Evolutionary conservation across 2,113 vertebrate species (phyloP).

Genomic region (Amblyornis subalaris): DNA sequence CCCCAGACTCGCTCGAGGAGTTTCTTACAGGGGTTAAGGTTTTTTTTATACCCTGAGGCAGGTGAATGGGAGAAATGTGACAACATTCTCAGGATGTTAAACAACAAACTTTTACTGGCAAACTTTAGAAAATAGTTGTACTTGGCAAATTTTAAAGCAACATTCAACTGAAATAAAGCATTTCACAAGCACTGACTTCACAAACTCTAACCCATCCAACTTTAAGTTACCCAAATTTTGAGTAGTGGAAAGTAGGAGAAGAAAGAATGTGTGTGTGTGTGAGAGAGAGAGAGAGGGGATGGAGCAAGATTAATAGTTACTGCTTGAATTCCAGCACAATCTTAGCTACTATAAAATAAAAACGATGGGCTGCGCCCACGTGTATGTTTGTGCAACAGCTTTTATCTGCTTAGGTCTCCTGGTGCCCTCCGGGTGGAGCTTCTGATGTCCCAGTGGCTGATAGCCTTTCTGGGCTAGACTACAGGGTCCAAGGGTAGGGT

Average conservation of each 20-base stretch:
- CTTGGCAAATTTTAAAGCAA: neutral
- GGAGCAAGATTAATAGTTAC: neutral
- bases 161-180: neutral
- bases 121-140: neutral
- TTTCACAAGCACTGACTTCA: neutral
- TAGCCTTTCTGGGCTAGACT: neutral
- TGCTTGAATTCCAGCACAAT: neutral
- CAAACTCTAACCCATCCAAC: neutral
- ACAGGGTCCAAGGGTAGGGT: neutral
- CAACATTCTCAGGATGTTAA: neutral
- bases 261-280: neutral
- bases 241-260: neutral
- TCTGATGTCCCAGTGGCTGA: neutral
- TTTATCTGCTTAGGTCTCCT: neutral
- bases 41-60: neutral
- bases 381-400: neutral
- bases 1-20: neutral
- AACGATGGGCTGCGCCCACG: accelerated
- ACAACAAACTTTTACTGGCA: neutral
- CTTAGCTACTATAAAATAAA: neutral
- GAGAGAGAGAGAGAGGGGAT: neutral
- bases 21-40: neutral
- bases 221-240: neutral
- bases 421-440: too few species aligned
- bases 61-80: accelerated